Percentiles rank a stretch among this genome's conserved stretches.
Evolutionary conservation across 1,140 invertebrate genomes (phyloP).

Genomic region (Platorchestia sp.): DNA sequence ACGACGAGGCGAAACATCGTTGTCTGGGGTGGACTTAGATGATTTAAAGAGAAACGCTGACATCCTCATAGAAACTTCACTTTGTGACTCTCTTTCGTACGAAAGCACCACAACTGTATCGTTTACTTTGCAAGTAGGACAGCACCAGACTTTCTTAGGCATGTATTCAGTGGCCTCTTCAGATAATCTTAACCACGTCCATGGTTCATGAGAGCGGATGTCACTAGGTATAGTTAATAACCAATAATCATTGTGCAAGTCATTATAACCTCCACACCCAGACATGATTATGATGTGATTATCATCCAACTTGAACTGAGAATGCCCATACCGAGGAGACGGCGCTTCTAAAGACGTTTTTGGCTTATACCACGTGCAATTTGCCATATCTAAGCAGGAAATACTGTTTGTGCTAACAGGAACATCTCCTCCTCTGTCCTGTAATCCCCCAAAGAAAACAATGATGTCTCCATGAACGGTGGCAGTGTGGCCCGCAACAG

Average conservation of each 20-base stretch:
- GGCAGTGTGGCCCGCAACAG: slow-evolving; percentile 92
- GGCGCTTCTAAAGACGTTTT: slow-evolving; percentile 78
- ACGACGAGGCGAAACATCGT: background rate
- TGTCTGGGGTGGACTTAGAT: background rate
- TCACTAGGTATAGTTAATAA: slow-evolving; percentile 72
- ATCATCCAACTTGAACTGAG: slow-evolving; percentile 79
- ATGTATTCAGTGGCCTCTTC: slow-evolving; percentile 83
- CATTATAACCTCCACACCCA: slow-evolving; percentile 80
- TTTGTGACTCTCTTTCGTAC: slow-evolving; percentile 18
- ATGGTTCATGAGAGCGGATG: slow-evolving; percentile 73
- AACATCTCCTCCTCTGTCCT: slow-evolving; percentile 69
- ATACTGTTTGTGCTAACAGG: slow-evolving; percentile 81
- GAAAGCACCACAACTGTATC: slow-evolving; percentile 79
- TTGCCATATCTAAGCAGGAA: slow-evolving; percentile 88
- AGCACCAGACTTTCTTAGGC: slow-evolving; percentile 90
- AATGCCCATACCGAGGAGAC: slow-evolving; percentile 88
- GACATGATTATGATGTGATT: slow-evolving; percentile 70
- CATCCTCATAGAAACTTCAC: slow-evolving; percentile 14
- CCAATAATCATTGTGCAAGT: slow-evolving; percentile 81
- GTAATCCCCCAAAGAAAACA: slow-evolving; percentile 91
- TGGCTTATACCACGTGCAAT: slow-evolving; percentile 80
- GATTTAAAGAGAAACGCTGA: slow-evolving; percentile 18
- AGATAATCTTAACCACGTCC: slow-evolving; percentile 86
- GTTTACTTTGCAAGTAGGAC: slow-evolving; percentile 86
- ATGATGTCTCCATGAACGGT: slow-evolving; percentile 87